Percentiles rank a stretch among this genome's conserved stretches.
Conservation (phyloP, 2,888 invertebrate species). For the Gonocerus acuteangulatus region DNA sequence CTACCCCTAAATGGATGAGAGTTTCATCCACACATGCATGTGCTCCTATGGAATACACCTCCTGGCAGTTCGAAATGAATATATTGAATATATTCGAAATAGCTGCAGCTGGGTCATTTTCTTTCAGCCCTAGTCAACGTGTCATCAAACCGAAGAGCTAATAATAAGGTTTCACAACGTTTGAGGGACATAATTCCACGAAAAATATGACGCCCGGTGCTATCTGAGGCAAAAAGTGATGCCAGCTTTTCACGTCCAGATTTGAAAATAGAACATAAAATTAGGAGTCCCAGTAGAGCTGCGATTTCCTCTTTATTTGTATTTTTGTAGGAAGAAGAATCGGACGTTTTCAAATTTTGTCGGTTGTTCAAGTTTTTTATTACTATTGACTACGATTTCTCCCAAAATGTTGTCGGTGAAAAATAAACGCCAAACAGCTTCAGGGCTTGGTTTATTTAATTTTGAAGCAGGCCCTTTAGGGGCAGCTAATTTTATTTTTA, state of each 20-base stretch:
- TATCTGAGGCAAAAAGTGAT: slow-evolving; percentile 4
- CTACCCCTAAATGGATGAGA: slow-evolving; percentile 30
- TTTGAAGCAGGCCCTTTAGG: slow-evolving; percentile 10
- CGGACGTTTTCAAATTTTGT: slow-evolving; percentile 1
- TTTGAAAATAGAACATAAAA: slow-evolving; percentile 21
- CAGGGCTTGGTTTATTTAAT: not conserved
- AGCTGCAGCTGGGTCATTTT: slow-evolving; percentile 15
- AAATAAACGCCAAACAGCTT: slow-evolving; percentile 5
- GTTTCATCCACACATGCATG: slow-evolving; percentile 30
- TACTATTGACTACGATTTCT: slow-evolving; percentile 5
- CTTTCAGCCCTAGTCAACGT: slow-evolving; percentile 3
- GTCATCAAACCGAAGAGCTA: slow-evolving; percentile 24
- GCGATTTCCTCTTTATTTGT: not conserved
- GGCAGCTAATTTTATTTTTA: not conserved
- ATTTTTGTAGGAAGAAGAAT: slow-evolving; percentile 2
- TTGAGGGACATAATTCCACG: slow-evolving; percentile 24
- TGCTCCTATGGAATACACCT: slow-evolving; percentile 22
- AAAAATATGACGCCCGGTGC: slow-evolving; percentile 15
- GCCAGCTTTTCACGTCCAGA: slow-evolving; percentile 12
- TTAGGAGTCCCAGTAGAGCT: not conserved
- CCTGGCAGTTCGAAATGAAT: slow-evolving; percentile 28
- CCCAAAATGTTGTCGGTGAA: not conserved
- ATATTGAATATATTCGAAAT: slow-evolving; percentile 28
- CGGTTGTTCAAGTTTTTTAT: not conserved
- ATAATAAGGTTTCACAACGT: not conserved